Percentiles rank a stretch among this genome's conserved stretches.
These are phyloP conservation scores for Noctua comes DNA, from an alignment of 2,888 invertebrate species.

Conservation along the genomic window DNA sequence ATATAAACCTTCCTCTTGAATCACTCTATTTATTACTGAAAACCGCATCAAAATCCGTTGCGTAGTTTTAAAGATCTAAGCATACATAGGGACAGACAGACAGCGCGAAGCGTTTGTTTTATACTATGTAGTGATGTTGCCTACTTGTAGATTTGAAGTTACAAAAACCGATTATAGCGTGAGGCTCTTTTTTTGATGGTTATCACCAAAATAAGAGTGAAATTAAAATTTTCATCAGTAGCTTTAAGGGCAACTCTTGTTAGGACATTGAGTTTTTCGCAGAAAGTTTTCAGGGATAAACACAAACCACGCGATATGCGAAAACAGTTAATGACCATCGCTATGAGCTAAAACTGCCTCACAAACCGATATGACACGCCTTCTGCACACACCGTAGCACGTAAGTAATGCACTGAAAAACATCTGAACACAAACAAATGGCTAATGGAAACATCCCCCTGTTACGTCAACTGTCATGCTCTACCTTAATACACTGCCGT, in stretches of 20 bases:
- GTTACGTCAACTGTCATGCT: background rate
- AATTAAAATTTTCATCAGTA: background rate
- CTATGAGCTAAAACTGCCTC: no score
- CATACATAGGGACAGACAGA: no score
- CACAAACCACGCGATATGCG: background rate
- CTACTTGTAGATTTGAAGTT: background rate
- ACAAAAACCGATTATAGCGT: background rate
- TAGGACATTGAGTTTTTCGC: background rate
- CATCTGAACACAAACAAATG: conserved; percentile 1
- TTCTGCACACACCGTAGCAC: background rate
- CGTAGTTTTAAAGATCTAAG: no score
- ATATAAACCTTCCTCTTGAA: no score
- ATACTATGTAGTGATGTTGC: no score
- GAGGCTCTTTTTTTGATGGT: background rate
- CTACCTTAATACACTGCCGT: conserved; percentile 4
- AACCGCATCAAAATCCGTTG: no score
- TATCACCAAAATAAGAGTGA: background rate
- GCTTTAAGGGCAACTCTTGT: background rate
- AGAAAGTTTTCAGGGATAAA: background rate
- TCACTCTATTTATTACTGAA: no score
- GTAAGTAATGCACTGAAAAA: background rate
- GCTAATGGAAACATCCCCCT: conserved; percentile 29
- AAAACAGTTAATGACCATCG: background rate
- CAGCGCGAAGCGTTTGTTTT: no score
- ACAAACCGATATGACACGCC: background rate